Conservation (phyloP, 2,797 vertebrate species). For the Dendrocincla tyrannina region DNA sequence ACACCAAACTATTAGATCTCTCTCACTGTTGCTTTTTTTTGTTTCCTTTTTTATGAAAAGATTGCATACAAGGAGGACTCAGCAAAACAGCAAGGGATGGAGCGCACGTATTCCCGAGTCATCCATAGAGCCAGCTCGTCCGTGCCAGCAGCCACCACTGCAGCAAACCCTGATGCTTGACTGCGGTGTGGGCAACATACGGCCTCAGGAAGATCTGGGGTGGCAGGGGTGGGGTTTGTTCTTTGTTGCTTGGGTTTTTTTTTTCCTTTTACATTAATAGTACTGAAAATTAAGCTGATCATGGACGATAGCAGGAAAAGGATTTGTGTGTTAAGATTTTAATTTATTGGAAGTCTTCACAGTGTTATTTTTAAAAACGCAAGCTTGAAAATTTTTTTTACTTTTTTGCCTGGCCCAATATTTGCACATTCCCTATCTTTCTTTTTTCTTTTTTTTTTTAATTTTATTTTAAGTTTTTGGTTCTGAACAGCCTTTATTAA, state of each 20-base stretch:
- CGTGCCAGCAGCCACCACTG: conserved; percentile 24
- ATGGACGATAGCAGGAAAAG: conserved; percentile 38
- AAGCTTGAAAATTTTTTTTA: conserved; percentile 31
- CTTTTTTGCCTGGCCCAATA: conserved; percentile 67
- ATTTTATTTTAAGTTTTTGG: conserved; percentile 19
- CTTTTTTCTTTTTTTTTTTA: neutral
- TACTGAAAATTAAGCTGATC: conserved; percentile 18
- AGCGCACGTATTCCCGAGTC: conserved; percentile 83
- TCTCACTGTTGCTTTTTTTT: neutral
- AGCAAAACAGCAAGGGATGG: conserved; percentile 85
- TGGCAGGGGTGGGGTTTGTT: neutral
- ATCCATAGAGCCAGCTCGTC: conserved; percentile 65
- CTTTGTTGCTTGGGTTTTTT: neutral
- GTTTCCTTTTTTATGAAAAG: conserved; percentile 65
- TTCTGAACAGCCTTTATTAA: conserved; percentile 77
- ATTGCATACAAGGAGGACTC: conserved; percentile 85
- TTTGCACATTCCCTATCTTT: conserved; percentile 73
- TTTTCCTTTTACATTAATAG: neutral
- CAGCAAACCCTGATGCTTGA: conserved; percentile 64
- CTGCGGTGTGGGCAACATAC: accelerated
- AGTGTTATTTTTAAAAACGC: conserved; percentile 67
- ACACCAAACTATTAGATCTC: neutral
- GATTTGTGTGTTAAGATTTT: conserved; percentile 58
- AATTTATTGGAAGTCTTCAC: conserved; percentile 79
- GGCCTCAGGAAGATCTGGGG: neutral